These are phyloP conservation scores for Panagrolaimus sp. DNA, from an alignment of 1,140 invertebrate genomes.

Conservation along the genomic window DNA sequence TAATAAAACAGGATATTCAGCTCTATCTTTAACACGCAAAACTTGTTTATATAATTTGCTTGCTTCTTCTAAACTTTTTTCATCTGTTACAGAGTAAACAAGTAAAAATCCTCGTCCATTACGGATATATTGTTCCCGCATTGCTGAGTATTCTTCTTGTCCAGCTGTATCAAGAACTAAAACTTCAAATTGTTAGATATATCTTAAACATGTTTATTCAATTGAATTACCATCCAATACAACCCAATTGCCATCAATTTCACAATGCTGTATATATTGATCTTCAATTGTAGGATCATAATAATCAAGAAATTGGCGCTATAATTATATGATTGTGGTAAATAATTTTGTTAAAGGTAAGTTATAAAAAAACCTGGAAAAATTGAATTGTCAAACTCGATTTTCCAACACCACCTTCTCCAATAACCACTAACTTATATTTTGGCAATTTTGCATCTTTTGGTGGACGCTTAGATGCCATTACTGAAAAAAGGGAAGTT, in stretches of 20 bases:
- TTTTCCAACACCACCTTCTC: constrained; percentile 79
- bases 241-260: constrained; percentile 83
- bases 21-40: constrained; percentile 81
- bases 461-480: constrained; percentile 39
- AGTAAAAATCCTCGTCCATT: constrained; percentile 93
- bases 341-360: constrained; percentile 16
- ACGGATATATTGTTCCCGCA: constrained; percentile 71
- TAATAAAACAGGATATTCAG: constrained; percentile 91
- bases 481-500: neutral
- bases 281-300: constrained; percentile 86
- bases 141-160: constrained; percentile 72
- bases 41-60: constrained; percentile 50
- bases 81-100: constrained; percentile 87
- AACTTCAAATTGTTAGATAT: constrained; percentile 21
- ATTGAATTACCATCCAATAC: constrained; percentile 73
- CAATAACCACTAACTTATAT: constrained; percentile 81
- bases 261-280: constrained; percentile 81
- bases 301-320: constrained; percentile 75
- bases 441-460: constrained; percentile 69
- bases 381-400: constrained; percentile 80
- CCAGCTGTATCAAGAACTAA: constrained; percentile 90
- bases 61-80: constrained; percentile 75
- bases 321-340: constrained; percentile 63
- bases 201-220: neutral
- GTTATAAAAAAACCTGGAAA: constrained; percentile 52